Conservation (phyloP, 2,113 vertebrate genomes). For the Dolichotis patagonum region DNA sequence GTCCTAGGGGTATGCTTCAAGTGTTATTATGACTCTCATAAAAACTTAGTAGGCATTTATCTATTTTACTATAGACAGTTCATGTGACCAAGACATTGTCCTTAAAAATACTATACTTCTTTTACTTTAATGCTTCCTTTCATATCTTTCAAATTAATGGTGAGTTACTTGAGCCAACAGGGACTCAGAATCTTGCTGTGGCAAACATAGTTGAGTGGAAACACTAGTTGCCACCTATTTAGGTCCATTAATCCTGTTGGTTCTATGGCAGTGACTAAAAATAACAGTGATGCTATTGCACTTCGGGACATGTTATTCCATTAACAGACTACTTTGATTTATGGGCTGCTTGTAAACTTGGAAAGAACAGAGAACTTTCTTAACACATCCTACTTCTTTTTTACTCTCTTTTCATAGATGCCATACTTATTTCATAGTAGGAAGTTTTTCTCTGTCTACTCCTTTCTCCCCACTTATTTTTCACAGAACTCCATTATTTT, state of each 20-base stretch:
- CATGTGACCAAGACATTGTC: not conserved
- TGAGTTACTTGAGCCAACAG: not conserved
- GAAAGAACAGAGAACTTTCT: not conserved
- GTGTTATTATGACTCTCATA: not conserved
- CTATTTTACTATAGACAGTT: not conserved
- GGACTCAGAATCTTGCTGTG: not conserved
- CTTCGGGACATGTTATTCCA: not conserved
- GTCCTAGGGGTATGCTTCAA: not conserved
- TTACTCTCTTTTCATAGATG: not conserved
- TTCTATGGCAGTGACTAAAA: not conserved
- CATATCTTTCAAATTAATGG: not conserved
- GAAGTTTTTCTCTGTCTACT: not conserved
- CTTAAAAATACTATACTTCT: not conserved
- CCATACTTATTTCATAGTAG: not conserved
- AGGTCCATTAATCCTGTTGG: not conserved
- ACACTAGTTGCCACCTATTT: not conserved
- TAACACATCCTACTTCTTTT: not conserved
- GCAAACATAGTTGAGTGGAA: not conserved
- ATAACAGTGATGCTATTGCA: not conserved
- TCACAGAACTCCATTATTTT: slow-evolving; percentile 2
- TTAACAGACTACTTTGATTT: not conserved
- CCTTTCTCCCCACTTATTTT: not conserved
- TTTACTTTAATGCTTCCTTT: not conserved
- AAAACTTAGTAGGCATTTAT: slow-evolving; percentile 18
- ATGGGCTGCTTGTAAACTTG: not conserved